Evolutionary conservation across 2,797 vertebrate species (phyloP), one percentile per base, ranked within the genome.

Genomic region (Myripristis murdjan): DNA sequence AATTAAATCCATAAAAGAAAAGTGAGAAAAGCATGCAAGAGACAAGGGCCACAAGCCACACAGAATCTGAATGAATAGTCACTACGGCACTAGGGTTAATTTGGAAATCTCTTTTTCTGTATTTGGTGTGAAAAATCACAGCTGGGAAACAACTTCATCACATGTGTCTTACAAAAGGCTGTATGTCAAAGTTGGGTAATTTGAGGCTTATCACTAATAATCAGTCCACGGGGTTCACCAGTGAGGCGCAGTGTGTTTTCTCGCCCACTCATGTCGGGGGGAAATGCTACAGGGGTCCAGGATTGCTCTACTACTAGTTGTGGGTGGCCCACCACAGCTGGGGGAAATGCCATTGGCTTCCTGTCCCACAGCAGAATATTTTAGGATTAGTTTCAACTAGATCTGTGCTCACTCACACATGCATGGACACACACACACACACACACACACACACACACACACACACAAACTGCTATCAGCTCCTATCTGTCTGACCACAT

Each of bases 281-380:
- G 64, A 47, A 68, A 68, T 72, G n/a, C 66, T 64, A 4, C 0
- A 51, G 46, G 41, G 70, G 24, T 48, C 41, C 39, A 16, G 47
- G 49, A 62, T 22, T 1, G 57, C 52, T 49, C 18, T 61, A 22
- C 11, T 16, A 11, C 4, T 55, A 48, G 43, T 39, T 62, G 75
- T 14, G 53, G 75, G 79, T 79, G 73, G 72, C 48, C 77, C 24
- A 2, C 55, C 51, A 70, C 79, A 75, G 55, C 77, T 54, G 75
- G 47, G 65, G 80, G 78, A 78, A 87, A 87, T 77, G 54, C 79
- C 67, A 57, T 5, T 37, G 70, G 75, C 53, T 89, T 90, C 86
- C 82, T 82, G 82, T 83, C 77, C 75, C 85, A 82, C 63, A 18
- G 70, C 79, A 55, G 62, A 64, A 81, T 68, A 77, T 41, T 72